phyloP scores from a whole-genome alignment of 2,888 invertebrate species.

The Phyllotreta cruciferae region DNA sequence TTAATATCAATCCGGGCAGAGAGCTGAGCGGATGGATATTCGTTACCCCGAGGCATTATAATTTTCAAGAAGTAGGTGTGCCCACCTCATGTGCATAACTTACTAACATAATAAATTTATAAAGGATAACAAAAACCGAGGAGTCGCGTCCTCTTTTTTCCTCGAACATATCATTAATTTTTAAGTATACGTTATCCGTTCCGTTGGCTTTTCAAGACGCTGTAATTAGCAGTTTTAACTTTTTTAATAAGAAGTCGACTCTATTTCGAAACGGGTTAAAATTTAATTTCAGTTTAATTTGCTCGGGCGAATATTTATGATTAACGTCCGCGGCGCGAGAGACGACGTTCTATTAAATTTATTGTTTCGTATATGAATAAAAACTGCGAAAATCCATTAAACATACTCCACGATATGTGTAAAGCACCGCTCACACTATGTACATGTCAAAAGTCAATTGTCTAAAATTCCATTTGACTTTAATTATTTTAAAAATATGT shows the following conservation, averaged over 20 bases:
- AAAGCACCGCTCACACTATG: no score
- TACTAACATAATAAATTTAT: conserved; percentile 44
- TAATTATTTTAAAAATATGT: no score
- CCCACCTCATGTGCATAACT: conserved; percentile 45
- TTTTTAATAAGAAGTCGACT: conserved; percentile 32
- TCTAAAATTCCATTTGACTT: no score
- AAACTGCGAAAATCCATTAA: no score
- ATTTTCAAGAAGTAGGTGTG: conserved; percentile 49
- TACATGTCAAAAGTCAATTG: no score
- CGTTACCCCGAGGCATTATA: conserved; percentile 44
- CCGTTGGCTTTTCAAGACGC: conserved; percentile 41
- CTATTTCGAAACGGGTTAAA: conserved; percentile 4
- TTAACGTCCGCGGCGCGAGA: background rate
- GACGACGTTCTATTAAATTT: no score
- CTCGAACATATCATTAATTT: conserved; percentile 45
- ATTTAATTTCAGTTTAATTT: conserved; percentile 15
- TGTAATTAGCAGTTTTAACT: conserved; percentile 39
- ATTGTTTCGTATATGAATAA: no score
- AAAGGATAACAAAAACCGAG: conserved; percentile 39
- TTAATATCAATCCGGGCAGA: conserved; percentile 51
- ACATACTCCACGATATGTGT: no score
- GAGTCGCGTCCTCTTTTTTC: conserved; percentile 16
- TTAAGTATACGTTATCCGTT: conserved; percentile 46
- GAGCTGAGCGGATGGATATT: conserved; percentile 37
- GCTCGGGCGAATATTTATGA: background rate